A percentile compares a stretch with the other conserved stretches of the same genome.
Evolutionary conservation across 2,797 vertebrate genomes (phyloP).

Genomic region (Acanthopagrus latus): DNA sequence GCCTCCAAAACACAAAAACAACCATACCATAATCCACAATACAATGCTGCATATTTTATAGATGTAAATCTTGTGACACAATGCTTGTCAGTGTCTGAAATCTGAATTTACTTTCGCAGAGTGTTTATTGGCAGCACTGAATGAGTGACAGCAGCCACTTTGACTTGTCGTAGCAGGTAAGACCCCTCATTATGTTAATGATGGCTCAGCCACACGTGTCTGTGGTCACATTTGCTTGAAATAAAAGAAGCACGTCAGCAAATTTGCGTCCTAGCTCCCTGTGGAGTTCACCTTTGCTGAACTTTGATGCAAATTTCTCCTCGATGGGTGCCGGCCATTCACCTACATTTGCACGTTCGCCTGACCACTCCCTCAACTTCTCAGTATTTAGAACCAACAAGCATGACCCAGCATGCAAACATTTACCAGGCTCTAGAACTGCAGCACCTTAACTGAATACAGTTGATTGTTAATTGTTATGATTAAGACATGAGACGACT

Average conservation of each 20-base stretch:
- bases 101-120: neutral
- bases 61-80: neutral
- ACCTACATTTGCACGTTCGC: too few relatives aligned
- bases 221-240: too few relatives aligned
- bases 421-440: neutral
- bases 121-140: neutral
- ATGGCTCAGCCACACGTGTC: neutral
- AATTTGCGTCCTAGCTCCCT: too few relatives aligned
- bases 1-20: too few relatives aligned
- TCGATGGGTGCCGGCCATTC: too few relatives aligned
- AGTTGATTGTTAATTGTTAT: neutral
- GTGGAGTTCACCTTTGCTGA: too few relatives aligned
- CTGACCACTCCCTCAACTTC: too few relatives aligned
- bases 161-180: neutral
- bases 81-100: neutral
- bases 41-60: neutral
- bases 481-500: constrained; percentile 5
- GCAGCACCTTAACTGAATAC: neutral
- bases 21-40: neutral
- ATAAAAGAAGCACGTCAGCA: too few relatives aligned
- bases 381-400: neutral
- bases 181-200: constrained; percentile 1
- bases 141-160: neutral
- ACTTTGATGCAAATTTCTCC: too few relatives aligned
- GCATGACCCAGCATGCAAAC: neutral